These are phyloP conservation scores for Elmis aenea DNA, from an alignment of 2,888 invertebrate genomes.

Conservation along the genomic window DNA sequence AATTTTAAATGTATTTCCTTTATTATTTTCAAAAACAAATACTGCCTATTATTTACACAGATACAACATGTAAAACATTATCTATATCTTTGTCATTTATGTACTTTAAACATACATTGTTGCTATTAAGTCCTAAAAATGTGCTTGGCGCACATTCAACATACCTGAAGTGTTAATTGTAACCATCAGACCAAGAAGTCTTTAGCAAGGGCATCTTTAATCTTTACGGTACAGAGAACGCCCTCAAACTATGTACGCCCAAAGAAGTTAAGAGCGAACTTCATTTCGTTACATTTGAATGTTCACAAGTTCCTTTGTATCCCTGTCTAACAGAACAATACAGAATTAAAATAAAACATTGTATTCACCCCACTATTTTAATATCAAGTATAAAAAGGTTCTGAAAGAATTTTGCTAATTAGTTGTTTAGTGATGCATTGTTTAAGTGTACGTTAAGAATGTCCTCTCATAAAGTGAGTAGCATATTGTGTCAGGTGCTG, in stretches of 20 bases:
- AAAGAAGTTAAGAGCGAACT: slow-evolving; percentile 26
- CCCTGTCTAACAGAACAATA: slow-evolving; percentile 36
- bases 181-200: slow-evolving; percentile 37
- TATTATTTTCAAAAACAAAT: too few species aligned
- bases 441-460: slow-evolving; percentile 13
- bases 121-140: too few species aligned
- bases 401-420: slow-evolving; percentile 17
- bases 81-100: too few species aligned
- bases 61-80: too few species aligned
- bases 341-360: slow-evolving; percentile 25
- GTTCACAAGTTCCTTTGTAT: slow-evolving; percentile 24
- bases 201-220: slow-evolving; percentile 43
- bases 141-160: slow-evolving; percentile 13
- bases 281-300: slow-evolving; percentile 27
- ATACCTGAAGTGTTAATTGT: slow-evolving; percentile 32
- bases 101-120: too few species aligned
- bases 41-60: too few species aligned
- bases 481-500: too few species aligned
- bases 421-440: slow-evolving; percentile 10
- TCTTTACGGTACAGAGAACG: slow-evolving; percentile 42
- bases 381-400: slow-evolving; percentile 23
- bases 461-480: slow-evolving; percentile 17
- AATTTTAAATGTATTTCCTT: too few species aligned
- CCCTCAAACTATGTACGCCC: slow-evolving; percentile 33
- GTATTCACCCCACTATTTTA: slow-evolving; percentile 23